Evolutionary conservation across 2,113 vertebrate genomes (phyloP).

Genomic region (Copsychus sechellarum): DNA sequence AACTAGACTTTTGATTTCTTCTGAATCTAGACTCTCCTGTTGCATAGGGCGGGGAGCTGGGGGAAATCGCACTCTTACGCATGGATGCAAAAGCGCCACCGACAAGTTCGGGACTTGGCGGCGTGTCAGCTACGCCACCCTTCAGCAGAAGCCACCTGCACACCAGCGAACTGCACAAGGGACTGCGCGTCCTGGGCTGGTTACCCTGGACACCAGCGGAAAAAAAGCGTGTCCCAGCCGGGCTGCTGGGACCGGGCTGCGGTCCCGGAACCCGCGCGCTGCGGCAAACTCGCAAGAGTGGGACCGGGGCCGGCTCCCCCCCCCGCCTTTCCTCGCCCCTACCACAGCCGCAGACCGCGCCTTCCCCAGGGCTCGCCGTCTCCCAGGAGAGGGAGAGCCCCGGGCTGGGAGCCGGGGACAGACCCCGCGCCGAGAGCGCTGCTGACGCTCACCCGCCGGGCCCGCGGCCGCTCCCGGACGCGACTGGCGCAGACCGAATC

Average conservation of each 20-base stretch:
- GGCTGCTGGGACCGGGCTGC: too few relatives aligned
- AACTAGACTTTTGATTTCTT: neutral
- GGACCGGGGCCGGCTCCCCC: too few relatives aligned
- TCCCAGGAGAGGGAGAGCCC: too few relatives aligned
- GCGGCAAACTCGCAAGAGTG: rapidly evolving
- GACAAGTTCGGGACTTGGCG: rapidly evolving
- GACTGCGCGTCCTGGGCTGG: rapidly evolving
- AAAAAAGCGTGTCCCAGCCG: rapidly evolving
- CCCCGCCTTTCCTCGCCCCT: neutral
- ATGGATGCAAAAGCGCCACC: neutral
- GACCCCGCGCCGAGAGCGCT: rapidly evolving
- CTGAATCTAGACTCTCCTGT: too few relatives aligned
- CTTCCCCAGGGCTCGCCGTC: neutral
- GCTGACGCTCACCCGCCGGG: neutral
- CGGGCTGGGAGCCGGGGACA: too few relatives aligned
- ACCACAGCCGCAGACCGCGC: too few relatives aligned
- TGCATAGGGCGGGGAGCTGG: rapidly evolving
- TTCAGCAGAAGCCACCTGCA: rapidly evolving
- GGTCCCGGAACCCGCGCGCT: too few relatives aligned
- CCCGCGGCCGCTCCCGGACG: rapidly evolving
- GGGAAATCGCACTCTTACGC: rapidly evolving
- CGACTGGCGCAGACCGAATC: neutral
- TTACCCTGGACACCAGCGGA: neutral
- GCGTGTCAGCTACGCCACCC: rapidly evolving
- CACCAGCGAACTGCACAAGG: rapidly evolving